These are phyloP conservation scores for Belonocnema kinseyi DNA, from an alignment of 1,140 invertebrate species.

Conservation along the genomic window DNA sequence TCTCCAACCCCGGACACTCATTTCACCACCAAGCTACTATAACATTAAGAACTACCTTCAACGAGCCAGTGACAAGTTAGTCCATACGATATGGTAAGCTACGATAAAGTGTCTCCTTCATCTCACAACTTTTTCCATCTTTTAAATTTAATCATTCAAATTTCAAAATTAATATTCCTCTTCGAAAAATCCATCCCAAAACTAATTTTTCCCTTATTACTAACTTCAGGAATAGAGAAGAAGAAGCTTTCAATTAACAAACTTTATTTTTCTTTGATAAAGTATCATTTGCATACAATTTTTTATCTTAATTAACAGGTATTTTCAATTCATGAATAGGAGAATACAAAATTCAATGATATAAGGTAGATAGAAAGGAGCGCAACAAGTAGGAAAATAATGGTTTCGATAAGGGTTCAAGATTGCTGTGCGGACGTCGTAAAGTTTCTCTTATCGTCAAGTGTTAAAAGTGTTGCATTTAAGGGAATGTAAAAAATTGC, in stretches of 20 bases:
- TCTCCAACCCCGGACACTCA: constrained; percentile 67
- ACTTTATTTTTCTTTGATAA: no score
- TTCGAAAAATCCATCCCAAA: no score
- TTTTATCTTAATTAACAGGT: no score
- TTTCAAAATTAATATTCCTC: neutral
- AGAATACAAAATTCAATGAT: no score
- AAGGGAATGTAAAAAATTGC: neutral
- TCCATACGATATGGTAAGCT: constrained; percentile 22
- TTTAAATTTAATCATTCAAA: neutral
- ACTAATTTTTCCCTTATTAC: no score
- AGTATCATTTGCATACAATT: no score
- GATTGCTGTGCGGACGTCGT: constrained; percentile 18
- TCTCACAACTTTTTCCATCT: neutral
- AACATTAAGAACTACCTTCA: constrained; percentile 45
- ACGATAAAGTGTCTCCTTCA: constrained; percentile 5
- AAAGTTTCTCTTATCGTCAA: constrained; percentile 15
- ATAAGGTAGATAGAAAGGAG: neutral
- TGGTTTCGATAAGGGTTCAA: neutral
- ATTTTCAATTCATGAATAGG: no score
- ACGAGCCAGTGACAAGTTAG: constrained; percentile 15
- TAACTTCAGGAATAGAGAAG: no score
- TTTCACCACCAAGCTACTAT: constrained; percentile 61
- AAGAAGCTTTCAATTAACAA: no score
- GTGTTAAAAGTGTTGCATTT: neutral
- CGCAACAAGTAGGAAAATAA: constrained; percentile 18